Conservation (phyloP, 1,140 invertebrate species). For the Anagrus nilaparvatae region DNA sequence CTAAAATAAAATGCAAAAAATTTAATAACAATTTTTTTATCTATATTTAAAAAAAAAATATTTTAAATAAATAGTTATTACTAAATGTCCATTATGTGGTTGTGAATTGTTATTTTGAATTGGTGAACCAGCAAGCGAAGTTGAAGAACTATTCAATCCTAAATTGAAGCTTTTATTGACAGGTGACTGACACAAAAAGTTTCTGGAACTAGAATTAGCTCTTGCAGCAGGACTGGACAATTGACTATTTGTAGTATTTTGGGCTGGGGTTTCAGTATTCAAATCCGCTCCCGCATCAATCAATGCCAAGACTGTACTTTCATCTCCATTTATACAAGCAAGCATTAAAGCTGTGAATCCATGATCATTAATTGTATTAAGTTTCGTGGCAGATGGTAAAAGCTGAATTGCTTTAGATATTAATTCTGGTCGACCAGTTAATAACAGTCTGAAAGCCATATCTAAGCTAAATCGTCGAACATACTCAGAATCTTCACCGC, state of each 20-base stretch:
- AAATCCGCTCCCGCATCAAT: slow-evolving; percentile 69
- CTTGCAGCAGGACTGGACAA: slow-evolving; percentile 24
- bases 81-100: slow-evolving; percentile 15
- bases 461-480: slow-evolving; percentile 57
- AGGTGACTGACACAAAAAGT: slow-evolving; percentile 16
- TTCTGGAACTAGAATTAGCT: slow-evolving; percentile 16
- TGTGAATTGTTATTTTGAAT: slow-evolving; percentile 17
- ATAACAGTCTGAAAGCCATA: slow-evolving; percentile 69
- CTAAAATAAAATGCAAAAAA: slow-evolving; percentile 11
- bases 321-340: slow-evolving; percentile 68
- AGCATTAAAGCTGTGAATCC: slow-evolving; percentile 76
- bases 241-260: slow-evolving; percentile 22
- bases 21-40: too few species aligned
- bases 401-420: slow-evolving; percentile 67
- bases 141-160: slow-evolving; percentile 12
- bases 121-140: slow-evolving; percentile 19
- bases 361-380: slow-evolving; percentile 67
- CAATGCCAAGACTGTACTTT: slow-evolving; percentile 57
- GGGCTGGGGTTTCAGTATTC: slow-evolving; percentile 57
- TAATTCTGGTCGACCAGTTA: slow-evolving; percentile 64
- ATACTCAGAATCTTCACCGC: slow-evolving; percentile 47
- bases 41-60: background rate
- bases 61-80: too few species aligned
- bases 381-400: slow-evolving; percentile 57
- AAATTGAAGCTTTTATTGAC: slow-evolving; percentile 17